Base-by-base conservation (phyloP, 1,140 invertebrate species). In the Spodoptera frugiperda region DNA sequence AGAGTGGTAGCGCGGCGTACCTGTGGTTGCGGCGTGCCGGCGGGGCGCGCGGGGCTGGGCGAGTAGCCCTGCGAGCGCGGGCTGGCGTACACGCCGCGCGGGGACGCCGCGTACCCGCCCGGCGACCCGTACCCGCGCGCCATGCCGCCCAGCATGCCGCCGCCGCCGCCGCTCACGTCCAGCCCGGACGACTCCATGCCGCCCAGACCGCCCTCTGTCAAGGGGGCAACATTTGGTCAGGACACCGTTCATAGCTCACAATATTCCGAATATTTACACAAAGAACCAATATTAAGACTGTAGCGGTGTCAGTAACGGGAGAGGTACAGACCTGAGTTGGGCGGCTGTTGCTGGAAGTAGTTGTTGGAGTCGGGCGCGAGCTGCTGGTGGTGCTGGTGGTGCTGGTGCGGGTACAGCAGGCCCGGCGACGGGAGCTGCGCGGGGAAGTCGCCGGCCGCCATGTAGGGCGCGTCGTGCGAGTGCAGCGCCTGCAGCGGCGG, bases 21-120 rank as follows among this genome's bases (percentile, higher is more conserved):
- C 82, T 90, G 89, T n/a, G 88, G 93, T 80, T 91, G 87, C 73
- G 89, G 88, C 55, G 91, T 89, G 61, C 82, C 80, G 48, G 85
- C 78, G 65, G 81, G 79, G n/a, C 83, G 85, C 63, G 87, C 82
- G 78, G 84, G 86, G 49, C 82, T 81, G 25, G 88, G 88, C 80
- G 86, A 88, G 85, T 90, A 90, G 74, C 83, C 84, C 79, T 89
- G 89, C 77, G 82, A 83, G 68, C 88, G 85, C 54, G 90, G 90
- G 78, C 88, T 89, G 49, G 86, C 86, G 86, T 92, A 92, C 82
- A 89, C 88, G 51, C 71, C 85, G 68, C 90, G 89, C 61, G 90
- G 90, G 14, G 90, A 91, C 11, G 70, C 70, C 72, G 77, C 83
- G 86, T 85, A 90, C 17, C 74, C 82, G 15, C 84, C 86, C 49